Evolutionary conservation across 2,797 vertebrate genomes (phyloP).

Genomic region (Sebastes trivittatus): DNA sequence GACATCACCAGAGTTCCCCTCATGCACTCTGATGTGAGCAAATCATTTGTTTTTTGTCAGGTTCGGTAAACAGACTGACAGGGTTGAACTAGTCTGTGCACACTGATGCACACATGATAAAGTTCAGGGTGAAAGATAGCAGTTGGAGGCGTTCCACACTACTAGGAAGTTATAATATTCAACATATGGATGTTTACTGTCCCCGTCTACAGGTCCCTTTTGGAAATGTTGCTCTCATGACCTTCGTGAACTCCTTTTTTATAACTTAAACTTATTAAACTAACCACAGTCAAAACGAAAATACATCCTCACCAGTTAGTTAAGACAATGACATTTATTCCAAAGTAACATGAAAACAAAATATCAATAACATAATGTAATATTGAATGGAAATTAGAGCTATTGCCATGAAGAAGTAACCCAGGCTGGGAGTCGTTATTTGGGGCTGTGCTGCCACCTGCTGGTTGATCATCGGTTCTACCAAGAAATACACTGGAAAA

Average conservation of each 20-base stretch:
- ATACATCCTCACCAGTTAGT: not conserved
- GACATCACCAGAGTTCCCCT: not conserved
- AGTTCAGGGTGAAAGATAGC: not conserved
- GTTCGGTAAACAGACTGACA: constrained; percentile 17
- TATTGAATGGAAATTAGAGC: not conserved
- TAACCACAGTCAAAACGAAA: not conserved
- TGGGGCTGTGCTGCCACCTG: constrained; percentile 55
- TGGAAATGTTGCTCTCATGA: not conserved
- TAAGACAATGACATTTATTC: not conserved
- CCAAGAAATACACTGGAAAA: not conserved
- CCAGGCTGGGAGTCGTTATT: not conserved
- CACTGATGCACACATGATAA: not conserved
- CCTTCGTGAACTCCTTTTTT: not conserved
- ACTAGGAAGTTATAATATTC: not conserved
- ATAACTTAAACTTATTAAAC: no score
- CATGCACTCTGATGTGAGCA: not conserved
- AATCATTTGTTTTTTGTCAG: not conserved
- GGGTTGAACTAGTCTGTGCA: not conserved
- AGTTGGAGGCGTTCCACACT: not conserved
- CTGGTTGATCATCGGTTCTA: constrained; percentile 23
- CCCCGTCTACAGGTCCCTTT: not conserved
- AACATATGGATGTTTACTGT: constrained; percentile 19
- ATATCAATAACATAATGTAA: not conserved
- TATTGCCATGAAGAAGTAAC: not conserved
- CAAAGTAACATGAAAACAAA: not conserved